Evolutionary conservation across 2,888 invertebrate species (phyloP).

Genomic region (Actias luna): DNA sequence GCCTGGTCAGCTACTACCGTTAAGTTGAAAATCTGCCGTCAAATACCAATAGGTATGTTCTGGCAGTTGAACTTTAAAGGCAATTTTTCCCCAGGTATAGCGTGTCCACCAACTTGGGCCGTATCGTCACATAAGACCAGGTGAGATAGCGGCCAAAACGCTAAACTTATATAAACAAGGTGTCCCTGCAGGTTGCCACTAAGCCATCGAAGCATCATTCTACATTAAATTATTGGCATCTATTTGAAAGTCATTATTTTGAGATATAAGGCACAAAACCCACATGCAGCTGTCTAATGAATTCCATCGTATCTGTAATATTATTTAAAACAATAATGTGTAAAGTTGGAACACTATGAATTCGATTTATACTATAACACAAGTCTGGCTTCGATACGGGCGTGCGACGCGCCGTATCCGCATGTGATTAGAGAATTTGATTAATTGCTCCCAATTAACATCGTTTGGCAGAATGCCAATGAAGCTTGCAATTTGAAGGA

Average conservation of each 20-base stretch:
- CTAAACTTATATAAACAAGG: too few relatives aligned
- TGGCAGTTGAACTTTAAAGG: too few relatives aligned
- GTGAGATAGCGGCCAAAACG: too few relatives aligned
- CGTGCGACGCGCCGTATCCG: not conserved
- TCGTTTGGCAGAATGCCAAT: constrained; percentile 10
- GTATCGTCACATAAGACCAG: too few relatives aligned
- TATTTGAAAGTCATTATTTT: not conserved
- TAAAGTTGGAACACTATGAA: not conserved
- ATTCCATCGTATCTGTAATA: not conserved
- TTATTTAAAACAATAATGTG: not conserved
- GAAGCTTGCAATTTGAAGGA: constrained; percentile 7
- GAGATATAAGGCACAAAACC: not conserved
- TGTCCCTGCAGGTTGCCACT: too few relatives aligned
- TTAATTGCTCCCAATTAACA: constrained; percentile 11
- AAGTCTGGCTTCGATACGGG: not conserved
- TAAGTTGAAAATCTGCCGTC: too few relatives aligned
- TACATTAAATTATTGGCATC: too few relatives aligned
- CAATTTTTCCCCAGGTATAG: too few relatives aligned
- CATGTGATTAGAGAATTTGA: constrained; percentile 7
- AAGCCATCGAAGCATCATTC: too few relatives aligned
- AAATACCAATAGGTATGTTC: too few relatives aligned
- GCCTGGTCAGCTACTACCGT: too few relatives aligned
- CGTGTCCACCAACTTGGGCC: too few relatives aligned
- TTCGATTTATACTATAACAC: not conserved
- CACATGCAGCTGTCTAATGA: not conserved